Conservation (phyloP, 2,113 vertebrate species). For the Antechinus flavipes region DNA sequence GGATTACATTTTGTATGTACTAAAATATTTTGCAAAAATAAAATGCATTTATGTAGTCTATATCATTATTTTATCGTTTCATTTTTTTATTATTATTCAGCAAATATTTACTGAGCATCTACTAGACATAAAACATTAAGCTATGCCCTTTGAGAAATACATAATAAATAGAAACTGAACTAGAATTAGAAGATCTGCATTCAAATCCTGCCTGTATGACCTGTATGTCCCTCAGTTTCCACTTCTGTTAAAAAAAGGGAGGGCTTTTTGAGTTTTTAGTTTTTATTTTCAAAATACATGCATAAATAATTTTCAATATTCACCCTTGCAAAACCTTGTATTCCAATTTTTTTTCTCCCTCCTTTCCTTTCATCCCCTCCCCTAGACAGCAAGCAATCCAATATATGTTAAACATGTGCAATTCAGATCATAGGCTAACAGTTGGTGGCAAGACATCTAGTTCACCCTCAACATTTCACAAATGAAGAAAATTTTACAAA, state of each 20-base stretch:
- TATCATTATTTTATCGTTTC: not conserved
- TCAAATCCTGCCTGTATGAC: not conserved
- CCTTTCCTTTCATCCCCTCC: too few relatives aligned
- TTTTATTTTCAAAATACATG: too few relatives aligned
- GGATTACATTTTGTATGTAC: not conserved
- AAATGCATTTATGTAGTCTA: not conserved
- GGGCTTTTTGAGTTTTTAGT: too few relatives aligned
- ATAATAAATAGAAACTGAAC: not conserved
- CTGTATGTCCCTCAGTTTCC: not conserved
- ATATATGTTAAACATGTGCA: too few relatives aligned
- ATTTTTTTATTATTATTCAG: not conserved
- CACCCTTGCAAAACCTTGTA: too few relatives aligned
- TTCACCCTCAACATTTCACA: not conserved
- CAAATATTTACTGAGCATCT: not conserved
- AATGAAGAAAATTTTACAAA: not conserved
- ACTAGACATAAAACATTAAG: not conserved
- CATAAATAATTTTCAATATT: too few relatives aligned
- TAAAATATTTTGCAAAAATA: not conserved
- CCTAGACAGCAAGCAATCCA: too few relatives aligned
- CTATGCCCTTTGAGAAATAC: not conserved
- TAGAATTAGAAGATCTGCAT: not conserved
- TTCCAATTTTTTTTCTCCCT: too few relatives aligned
- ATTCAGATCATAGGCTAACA: not conserved
- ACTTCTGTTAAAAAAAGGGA: not conserved
- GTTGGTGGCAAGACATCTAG: not conserved